Base-by-base conservation (phyloP, 1,140 invertebrate genomes). In the Aphelenchoides besseyi region DNA sequence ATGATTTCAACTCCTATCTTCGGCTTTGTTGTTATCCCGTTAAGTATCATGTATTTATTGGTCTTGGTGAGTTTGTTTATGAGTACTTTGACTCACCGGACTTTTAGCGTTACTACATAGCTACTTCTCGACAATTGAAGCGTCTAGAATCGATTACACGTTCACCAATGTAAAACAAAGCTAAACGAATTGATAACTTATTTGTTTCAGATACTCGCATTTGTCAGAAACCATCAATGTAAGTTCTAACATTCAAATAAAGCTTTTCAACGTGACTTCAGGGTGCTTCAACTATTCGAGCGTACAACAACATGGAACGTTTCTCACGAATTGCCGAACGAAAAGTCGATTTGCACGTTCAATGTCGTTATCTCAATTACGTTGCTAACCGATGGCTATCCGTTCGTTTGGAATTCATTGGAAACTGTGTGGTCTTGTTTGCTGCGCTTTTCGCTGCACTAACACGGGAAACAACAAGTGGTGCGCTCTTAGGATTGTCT, bases 161-260 rank as follows among this genome's bases (percentile, higher is more conserved):
- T 0, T 89, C 87, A 26, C 88, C 86, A 0, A 87, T 89, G 28
- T n/a, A n/a, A n/a, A n/a, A n/a, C n/a, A n/a, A n/a, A n/a, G n/a
- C n/a, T n/a, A n/a, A n/a, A n/a, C n/a, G n/a, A n/a, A n/a, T n/a
- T n/a, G n/a, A n/a, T n/a, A n/a, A n/a, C n/a, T n/a, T n/a, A n/a
- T n/a, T n/a, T n/a, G n/a, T n/a, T n/a, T n/a, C n/a, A n/a, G n/a
- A n/a, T 88, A 87, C 69, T 86, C 85, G 32, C 87, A 88, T 78
- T 88, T 89, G 69, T 85, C 85, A 36, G 88, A 88, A 71, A 86
- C 87, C 1, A 77, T 73, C 12, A 32, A 88, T 62, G 69, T 89
- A 0, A 82, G 86, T n/a, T 86, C 85, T 35, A 82, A 85, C 72
- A 59, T 86, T n/a, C 67, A 79, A 16, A 78, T 86, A 0, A 3